A percentile compares a stretch with the other conserved stretches of the same genome.
Evolutionary conservation across 2,888 invertebrate species (phyloP).

Genomic region (Metopia argyrocephala): DNA sequence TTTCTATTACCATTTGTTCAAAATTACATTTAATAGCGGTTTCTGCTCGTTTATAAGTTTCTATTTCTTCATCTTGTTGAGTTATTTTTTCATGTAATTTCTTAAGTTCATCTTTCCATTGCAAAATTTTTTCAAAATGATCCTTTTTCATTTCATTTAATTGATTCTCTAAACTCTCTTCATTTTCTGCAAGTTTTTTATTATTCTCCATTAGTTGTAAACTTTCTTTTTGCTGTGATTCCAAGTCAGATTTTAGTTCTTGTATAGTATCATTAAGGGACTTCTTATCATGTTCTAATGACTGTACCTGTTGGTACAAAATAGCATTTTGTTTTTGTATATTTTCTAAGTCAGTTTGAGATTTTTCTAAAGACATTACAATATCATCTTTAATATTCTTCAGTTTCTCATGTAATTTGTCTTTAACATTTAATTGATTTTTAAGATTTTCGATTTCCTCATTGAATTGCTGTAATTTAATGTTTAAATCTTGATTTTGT

Average conservation of each 20-base stretch:
- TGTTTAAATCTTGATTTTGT: conserved; percentile 55
- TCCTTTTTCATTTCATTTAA: conserved; percentile 32
- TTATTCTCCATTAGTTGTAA: conserved; percentile 14
- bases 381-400: conserved; percentile 39
- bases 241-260: conserved; percentile 21
- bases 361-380: not conserved
- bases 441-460: conserved; percentile 50
- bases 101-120: conserved; percentile 54
- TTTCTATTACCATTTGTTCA: conserved; percentile 62
- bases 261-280: conserved; percentile 35
- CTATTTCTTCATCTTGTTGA: conserved; percentile 41
- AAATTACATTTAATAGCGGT: conserved; percentile 59
- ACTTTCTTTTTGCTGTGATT: conserved; percentile 19
- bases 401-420: conserved; percentile 53
- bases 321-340: conserved; percentile 58
- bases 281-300: conserved; percentile 39
- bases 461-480: conserved; percentile 45
- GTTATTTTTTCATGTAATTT: conserved; percentile 42
- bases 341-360: conserved; percentile 36
- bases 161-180: conserved; percentile 23
- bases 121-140: conserved; percentile 9
- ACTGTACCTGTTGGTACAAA: conserved; percentile 50
- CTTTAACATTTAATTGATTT: conserved; percentile 39
- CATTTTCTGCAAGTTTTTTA: not conserved
- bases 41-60: conserved; percentile 48